Conservation (phyloP, 1,140 invertebrate genomes). For the Danaus melanippus region DNA sequence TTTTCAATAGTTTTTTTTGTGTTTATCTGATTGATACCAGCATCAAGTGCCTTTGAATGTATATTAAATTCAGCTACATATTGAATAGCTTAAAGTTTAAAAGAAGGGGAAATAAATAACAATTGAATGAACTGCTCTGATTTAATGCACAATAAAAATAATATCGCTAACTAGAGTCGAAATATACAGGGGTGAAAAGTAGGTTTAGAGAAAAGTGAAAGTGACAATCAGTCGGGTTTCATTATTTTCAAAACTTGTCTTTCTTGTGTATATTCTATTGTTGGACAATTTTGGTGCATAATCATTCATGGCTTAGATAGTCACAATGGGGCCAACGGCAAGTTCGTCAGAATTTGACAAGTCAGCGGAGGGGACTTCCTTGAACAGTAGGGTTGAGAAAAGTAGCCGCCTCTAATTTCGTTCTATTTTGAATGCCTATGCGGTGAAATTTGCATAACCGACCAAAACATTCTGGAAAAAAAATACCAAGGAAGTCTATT, state of each 20-base stretch:
- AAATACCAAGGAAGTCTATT: too few relatives aligned
- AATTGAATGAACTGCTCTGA: slow-evolving; percentile 38
- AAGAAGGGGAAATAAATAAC: slow-evolving; percentile 19
- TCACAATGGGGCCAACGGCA: slow-evolving; percentile 45
- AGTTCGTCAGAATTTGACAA: slow-evolving; percentile 57
- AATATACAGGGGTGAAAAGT: slow-evolving; percentile 39
- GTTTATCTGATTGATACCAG: too few relatives aligned
- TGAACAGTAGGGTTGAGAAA: slow-evolving; percentile 29
- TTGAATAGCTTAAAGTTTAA: background rate
- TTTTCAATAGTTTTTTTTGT: too few relatives aligned
- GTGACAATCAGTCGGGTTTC: slow-evolving; percentile 41
- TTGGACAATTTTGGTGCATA: slow-evolving; percentile 50
- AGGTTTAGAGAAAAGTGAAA: slow-evolving; percentile 46
- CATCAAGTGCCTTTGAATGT: too few relatives aligned
- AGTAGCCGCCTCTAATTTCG: slow-evolving; percentile 19
- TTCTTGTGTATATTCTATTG: slow-evolving; percentile 48
- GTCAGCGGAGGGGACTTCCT: slow-evolving; percentile 41
- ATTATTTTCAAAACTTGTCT: slow-evolving; percentile 62
- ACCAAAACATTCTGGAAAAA: background rate
- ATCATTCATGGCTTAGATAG: slow-evolving; percentile 55
- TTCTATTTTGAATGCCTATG: slow-evolving; percentile 4
- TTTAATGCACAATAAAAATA: slow-evolving; percentile 38
- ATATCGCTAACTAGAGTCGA: slow-evolving; percentile 36
- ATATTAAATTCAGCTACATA: too few relatives aligned
- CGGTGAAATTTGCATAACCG: slow-evolving; percentile 1